Base-by-base conservation (phyloP, 2,888 invertebrate species). In the Papilio elwesi region DNA sequence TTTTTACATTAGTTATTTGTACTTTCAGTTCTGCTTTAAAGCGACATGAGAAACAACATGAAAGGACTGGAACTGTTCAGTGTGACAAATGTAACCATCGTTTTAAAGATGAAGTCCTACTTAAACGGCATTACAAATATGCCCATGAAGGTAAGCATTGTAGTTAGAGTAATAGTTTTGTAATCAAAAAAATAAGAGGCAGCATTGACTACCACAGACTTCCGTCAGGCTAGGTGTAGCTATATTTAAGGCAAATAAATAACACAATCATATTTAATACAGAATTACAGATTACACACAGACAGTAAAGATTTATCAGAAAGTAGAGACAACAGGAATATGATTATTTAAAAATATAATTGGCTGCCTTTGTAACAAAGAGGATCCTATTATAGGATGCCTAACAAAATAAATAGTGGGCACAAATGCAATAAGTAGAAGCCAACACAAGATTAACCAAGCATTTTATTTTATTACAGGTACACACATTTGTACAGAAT, bases 21-120 rank as follows among this genome's bases (percentile, higher is more conserved):
- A 66, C 59, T 81, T 82, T 13, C 74, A 93, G 93, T 53, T 93
- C 93, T 51, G 92, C 93, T 8, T 76, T 93, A 13, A 84, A 85
- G 65, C 84, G 93, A 36, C 93, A 93, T 78, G 87, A 90, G 71
- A 92, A 92, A 75, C 92, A 92, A 77, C 93, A 93, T 78, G 84
- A 87, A 70, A 86, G 93, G 64, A 87, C 80, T 4, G 89, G 86
- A 1, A 87, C 78, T 74, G 92, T 89, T 12, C 79, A 78, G 55
- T 93, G 94, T 77, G 78, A 79, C 0, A 79, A 88, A 47, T 94
- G 94, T 75, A 80, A 84, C 9, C 81, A 85, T 55, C 85, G 82
- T 65, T 94, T 94, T 70, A 81, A 86, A n/a, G 93, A 94, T 80
- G 85, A 90, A 15, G 78, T 78, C 48, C 85, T 93, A 6, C 84